A percentile compares a stretch with the other conserved stretches of the same genome.
Conservation (phyloP, 2,113 vertebrate genomes). For the Alouatta palliata region DNA sequence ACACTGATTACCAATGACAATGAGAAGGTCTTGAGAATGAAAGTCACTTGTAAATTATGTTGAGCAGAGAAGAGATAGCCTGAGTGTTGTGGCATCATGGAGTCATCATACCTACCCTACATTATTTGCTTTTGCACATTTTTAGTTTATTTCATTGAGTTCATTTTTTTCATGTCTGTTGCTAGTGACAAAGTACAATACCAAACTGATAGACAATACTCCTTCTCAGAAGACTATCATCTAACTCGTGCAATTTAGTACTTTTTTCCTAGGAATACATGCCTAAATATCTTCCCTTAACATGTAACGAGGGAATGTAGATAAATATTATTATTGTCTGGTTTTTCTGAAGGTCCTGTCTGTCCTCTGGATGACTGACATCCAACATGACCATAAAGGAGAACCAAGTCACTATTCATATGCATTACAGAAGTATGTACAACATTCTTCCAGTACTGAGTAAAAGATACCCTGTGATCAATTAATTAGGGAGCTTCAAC, state of each 20-base stretch:
- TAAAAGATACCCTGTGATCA: background rate
- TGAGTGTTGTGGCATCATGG: fast-evolving
- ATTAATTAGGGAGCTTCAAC: constrained; percentile 6
- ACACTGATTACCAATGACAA: background rate
- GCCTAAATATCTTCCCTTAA: background rate
- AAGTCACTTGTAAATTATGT: background rate
- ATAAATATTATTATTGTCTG: background rate
- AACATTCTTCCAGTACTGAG: background rate
- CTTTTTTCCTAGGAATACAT: background rate
- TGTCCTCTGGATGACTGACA: background rate
- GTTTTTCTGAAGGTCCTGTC: background rate
- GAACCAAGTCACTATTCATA: background rate
- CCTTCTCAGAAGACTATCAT: background rate
- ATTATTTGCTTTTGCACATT: background rate
- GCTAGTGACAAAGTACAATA: background rate
- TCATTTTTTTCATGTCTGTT: background rate
- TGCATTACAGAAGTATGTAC: background rate
- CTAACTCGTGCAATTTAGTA: background rate
- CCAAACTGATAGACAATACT: background rate
- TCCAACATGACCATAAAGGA: background rate
- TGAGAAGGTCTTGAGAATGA: background rate
- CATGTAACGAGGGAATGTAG: background rate
- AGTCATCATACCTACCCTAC: background rate
- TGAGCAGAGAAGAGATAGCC: background rate
- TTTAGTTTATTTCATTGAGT: background rate